phyloP scores from a whole-genome alignment of 1,140 invertebrate species.

The Stegodyphus dumicola region DNA sequence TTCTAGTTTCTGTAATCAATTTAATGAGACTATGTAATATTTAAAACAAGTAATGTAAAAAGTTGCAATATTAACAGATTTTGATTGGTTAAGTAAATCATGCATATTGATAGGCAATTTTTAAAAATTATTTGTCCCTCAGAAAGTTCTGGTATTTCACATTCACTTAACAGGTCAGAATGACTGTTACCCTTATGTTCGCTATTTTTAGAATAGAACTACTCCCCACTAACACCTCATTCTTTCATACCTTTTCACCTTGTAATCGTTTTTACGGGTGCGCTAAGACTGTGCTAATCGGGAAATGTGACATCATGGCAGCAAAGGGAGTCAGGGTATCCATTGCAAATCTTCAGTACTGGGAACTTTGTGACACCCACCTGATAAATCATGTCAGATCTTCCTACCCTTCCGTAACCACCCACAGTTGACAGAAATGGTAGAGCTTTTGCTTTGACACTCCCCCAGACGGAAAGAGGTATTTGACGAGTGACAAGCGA shows the following conservation, averaged over 20 bases:
- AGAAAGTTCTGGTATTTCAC: no score
- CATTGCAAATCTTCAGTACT: background rate
- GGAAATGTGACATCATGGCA: slow-evolving; percentile 14
- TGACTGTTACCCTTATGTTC: background rate
- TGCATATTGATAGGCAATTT: no score
- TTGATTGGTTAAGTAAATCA: no score
- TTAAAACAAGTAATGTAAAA: no score
- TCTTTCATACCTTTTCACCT: background rate
- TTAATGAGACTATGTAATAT: no score
- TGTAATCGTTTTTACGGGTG: no score
- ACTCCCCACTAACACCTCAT: background rate
- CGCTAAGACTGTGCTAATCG: background rate
- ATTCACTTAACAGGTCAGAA: background rate
- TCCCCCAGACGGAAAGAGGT: background rate
- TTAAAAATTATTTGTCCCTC: no score
- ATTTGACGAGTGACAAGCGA: background rate
- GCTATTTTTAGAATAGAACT: background rate
- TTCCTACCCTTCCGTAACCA: background rate
- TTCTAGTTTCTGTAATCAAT: no score
- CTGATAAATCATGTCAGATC: slow-evolving; percentile 14
- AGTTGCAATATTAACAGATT: no score
- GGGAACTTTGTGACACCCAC: slow-evolving; percentile 11
- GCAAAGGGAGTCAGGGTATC: background rate
- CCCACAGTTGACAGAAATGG: slow-evolving; percentile 1
- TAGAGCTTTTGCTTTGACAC: slow-evolving; percentile 4